Conservation (phyloP, 2,888 invertebrate genomes). For the Chydorus sphaericus region DNA sequence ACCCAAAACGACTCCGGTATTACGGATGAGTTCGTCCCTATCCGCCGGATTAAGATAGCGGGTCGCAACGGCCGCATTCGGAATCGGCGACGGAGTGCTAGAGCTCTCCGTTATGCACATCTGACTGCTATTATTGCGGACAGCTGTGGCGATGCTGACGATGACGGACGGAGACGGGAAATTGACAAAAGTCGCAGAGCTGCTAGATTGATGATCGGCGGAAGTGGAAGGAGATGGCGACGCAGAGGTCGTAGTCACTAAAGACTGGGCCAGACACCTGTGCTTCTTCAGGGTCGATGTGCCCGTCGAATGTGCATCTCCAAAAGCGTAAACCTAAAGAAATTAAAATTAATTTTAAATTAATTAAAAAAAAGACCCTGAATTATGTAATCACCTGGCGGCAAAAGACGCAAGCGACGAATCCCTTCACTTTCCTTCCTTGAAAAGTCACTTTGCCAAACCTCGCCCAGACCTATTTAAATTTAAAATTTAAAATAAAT, state of each 20-base stretch:
- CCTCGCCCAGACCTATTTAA: constrained; percentile 15
- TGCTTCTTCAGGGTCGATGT: constrained; percentile 15
- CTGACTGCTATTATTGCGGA: not conserved
- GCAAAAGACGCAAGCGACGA: constrained; percentile 14
- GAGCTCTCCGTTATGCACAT: not conserved
- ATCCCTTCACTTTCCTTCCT: constrained; percentile 12
- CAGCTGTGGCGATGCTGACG: constrained; percentile 9
- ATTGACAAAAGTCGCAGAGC: not conserved
- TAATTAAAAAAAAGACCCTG: not conserved
- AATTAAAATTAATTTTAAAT: not conserved
- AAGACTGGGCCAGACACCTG: constrained; percentile 9
- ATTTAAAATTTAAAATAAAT: no score
- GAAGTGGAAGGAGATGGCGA: constrained; percentile 4
- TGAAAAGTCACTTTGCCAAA: constrained; percentile 15
- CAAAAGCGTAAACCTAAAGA: constrained; percentile 11
- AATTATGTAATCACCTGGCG: not conserved
- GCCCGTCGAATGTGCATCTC: constrained; percentile 14
- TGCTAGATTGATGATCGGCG: not conserved
- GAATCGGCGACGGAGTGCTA: no score
- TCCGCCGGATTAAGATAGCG: not conserved
- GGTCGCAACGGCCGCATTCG: not conserved
- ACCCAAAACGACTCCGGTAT: not conserved
- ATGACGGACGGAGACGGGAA: constrained; percentile 11
- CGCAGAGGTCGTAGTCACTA: constrained; percentile 1
- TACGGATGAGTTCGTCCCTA: constrained; percentile 5